A percentile compares a stretch with the other conserved stretches of the same genome.
Conservation (phyloP, 2,888 invertebrate genomes). For the Drosophila atripex region DNA sequence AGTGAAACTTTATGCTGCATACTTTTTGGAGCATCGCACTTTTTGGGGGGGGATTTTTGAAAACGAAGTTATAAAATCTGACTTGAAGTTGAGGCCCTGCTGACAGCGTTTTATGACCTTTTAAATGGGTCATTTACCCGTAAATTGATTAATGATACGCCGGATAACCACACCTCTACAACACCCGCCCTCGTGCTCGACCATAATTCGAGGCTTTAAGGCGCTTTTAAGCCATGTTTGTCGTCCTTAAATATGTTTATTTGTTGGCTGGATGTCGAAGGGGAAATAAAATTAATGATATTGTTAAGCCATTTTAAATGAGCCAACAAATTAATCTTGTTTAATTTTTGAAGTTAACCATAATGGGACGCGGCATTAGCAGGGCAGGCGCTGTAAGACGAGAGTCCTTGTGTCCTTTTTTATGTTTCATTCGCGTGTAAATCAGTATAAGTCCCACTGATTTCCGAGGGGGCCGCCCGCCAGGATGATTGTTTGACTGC, state of each 20-base stretch:
- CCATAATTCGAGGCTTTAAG: constrained; percentile 22
- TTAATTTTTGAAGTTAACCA: constrained; percentile 45
- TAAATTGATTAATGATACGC: constrained; percentile 65
- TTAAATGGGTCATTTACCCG: constrained; percentile 48
- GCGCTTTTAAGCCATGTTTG: constrained; percentile 34
- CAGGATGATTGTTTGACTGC: constrained; percentile 64
- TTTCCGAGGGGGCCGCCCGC: constrained; percentile 23
- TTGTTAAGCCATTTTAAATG: constrained; percentile 55
- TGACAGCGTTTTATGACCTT: constrained; percentile 50
- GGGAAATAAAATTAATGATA: constrained; percentile 63
- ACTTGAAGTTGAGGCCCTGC: constrained; percentile 19
- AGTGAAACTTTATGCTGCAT: constrained; percentile 8
- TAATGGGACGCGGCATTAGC: constrained; percentile 37
- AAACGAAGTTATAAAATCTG: background rate
- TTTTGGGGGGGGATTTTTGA: background rate
- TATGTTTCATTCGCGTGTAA: constrained; percentile 9
- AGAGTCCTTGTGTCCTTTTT: constrained; percentile 1
- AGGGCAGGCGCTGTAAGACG: constrained; percentile 8
- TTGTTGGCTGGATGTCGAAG: constrained; percentile 1
- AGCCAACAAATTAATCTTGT: constrained; percentile 70
- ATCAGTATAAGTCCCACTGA: constrained; percentile 34
- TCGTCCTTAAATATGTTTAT: constrained; percentile 32
- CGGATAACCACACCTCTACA: background rate
- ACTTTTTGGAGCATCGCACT: constrained; percentile 4
- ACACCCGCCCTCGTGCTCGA: background rate